A percentile compares a stretch with the other conserved stretches of the same genome.
phyloP scores from a whole-genome alignment of 2,888 invertebrate genomes.

The Acheta domesticus region DNA sequence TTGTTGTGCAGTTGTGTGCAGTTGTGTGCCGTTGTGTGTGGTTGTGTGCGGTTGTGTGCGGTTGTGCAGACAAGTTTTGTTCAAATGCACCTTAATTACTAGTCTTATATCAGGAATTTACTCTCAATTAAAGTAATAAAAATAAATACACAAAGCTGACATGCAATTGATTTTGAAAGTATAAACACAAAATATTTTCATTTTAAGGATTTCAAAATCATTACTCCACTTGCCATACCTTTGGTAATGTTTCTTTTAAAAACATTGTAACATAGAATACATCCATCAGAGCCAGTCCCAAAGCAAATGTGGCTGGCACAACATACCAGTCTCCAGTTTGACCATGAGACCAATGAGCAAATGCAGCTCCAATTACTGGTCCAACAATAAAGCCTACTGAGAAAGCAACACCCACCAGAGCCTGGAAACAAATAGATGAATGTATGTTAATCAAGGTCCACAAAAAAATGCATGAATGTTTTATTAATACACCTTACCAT shows the following conservation, averaged over 20 bases:
- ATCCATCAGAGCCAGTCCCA: constrained; percentile 71
- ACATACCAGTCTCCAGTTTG: constrained; percentile 71
- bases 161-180: too few relatives aligned
- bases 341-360: constrained; percentile 66
- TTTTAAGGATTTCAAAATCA: too few relatives aligned
- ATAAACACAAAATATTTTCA: too few relatives aligned
- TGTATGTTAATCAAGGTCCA: neutral
- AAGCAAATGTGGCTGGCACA: constrained; percentile 74
- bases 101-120: too few relatives aligned
- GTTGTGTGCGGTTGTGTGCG: too few relatives aligned
- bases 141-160: too few relatives aligned
- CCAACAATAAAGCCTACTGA: constrained; percentile 97
- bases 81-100: too few relatives aligned
- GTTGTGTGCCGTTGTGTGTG: too few relatives aligned
- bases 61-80: too few relatives aligned
- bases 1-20: too few relatives aligned
- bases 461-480: neutral
- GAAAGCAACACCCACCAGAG: constrained; percentile 95
- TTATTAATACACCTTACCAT: constrained; percentile 65
- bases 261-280: constrained; percentile 67
- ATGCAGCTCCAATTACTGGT: constrained; percentile 89
- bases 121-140: too few relatives aligned
- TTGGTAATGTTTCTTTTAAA: constrained; percentile 80
- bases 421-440: constrained; percentile 57
- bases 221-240: constrained; percentile 49